phyloP scores from a whole-genome alignment of 1,140 invertebrate species.

The Heliconius hermathena region DNA sequence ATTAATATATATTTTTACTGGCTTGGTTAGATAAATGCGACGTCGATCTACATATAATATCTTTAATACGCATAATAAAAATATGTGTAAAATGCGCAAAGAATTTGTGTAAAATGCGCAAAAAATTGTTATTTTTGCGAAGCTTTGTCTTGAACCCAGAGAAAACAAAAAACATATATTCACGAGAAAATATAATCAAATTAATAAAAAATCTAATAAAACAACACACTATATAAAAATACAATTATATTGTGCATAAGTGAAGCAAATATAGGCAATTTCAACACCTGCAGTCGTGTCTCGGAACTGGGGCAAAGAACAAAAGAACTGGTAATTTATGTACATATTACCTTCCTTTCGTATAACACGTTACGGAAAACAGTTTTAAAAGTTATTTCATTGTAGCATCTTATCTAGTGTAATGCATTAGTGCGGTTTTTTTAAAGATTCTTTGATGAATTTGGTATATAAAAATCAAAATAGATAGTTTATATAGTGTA shows the following conservation, averaged over 20 bases:
- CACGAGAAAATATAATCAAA: too few species aligned
- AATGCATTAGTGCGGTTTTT: not conserved
- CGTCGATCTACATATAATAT: too few species aligned
- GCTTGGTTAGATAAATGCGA: too few species aligned
- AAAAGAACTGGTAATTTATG: slow-evolving; percentile 30
- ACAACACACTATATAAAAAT: not conserved
- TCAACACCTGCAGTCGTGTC: slow-evolving; percentile 3
- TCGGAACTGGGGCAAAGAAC: slow-evolving; percentile 28
- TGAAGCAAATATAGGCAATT: slow-evolving; percentile 5
- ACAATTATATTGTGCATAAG: slow-evolving; percentile 5
- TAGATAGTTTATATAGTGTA: too few species aligned
- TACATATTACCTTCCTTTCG: slow-evolving; percentile 21
- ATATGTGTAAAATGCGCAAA: too few species aligned
- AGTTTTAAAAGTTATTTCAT: slow-evolving; percentile 7
- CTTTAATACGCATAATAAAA: too few species aligned
- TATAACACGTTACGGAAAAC: not conserved
- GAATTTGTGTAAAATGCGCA: too few species aligned
- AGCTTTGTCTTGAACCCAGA: too few species aligned
- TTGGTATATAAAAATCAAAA: too few species aligned
- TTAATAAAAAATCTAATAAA: not conserved
- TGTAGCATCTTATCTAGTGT: not conserved
- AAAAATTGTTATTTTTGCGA: too few species aligned
- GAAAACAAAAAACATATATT: not conserved
- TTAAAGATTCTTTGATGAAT: not conserved
- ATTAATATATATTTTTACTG: too few species aligned